Evolutionary conservation across 2,113 vertebrate species (phyloP).

Genomic region (Psilopogon haemacephalus): DNA sequence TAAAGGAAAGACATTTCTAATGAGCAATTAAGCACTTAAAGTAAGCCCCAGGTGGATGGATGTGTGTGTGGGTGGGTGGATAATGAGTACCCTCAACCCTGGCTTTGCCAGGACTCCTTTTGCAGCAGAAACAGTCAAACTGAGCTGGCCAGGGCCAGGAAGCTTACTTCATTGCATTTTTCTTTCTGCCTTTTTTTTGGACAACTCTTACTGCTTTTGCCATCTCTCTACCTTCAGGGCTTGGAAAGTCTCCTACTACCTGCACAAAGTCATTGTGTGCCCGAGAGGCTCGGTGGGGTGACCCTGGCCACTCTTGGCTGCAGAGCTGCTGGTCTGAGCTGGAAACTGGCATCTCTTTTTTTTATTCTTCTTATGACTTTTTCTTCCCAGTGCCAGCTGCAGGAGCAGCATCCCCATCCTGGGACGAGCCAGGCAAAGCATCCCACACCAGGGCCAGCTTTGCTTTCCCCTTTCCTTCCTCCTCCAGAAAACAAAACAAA

Average conservation of each 20-base stretch:
- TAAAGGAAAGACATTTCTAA: neutral
- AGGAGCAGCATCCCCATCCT: neutral
- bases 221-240: neutral
- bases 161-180: neutral
- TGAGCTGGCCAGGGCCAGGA: neutral
- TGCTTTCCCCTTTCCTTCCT: neutral
- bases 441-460: neutral
- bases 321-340: neutral
- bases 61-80: neutral
- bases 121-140: neutral
- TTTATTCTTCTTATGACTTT: neutral
- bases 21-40: neutral
- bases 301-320: neutral
- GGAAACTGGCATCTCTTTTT: neutral
- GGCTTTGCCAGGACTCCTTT: neutral
- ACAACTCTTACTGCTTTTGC: neutral
- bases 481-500: neutral
- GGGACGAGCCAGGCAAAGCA: neutral
- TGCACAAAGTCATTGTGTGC: neutral
- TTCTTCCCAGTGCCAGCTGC: neutral
- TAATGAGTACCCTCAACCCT: neutral
- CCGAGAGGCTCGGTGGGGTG: neutral
- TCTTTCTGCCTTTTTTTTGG: neutral
- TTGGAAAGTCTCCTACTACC: neutral
- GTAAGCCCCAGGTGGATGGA: neutral